Conservation (phyloP, 2,888 invertebrate species). For the Keiferia lycopersicella region DNA sequence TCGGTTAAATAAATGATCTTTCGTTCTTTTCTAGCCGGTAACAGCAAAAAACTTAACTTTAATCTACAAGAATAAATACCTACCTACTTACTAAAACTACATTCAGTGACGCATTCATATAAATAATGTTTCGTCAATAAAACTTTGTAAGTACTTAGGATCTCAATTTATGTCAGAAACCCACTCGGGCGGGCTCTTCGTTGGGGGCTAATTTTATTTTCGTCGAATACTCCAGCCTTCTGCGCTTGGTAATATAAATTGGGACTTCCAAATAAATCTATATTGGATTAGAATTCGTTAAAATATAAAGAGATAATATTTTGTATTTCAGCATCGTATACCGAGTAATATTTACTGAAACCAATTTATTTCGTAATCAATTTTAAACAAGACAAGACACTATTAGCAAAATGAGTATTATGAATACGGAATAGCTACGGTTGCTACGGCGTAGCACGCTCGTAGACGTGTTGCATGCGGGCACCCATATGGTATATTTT, state of each 20-base stretch:
- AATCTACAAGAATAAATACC: too few relatives aligned
- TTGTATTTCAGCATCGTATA: not conserved
- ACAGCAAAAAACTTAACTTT: too few relatives aligned
- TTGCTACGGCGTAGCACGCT: too few relatives aligned
- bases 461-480: too few relatives aligned
- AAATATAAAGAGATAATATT: not conserved
- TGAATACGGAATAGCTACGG: too few relatives aligned
- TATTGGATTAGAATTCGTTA: constrained; percentile 9
- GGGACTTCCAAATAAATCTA: not conserved
- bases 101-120: not conserved
- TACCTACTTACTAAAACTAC: not conserved
- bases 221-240: not conserved
- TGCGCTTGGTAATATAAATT: not conserved
- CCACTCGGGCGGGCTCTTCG: not conserved
- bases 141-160: constrained; percentile 11
- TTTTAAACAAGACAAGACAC: too few relatives aligned
- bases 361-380: too few relatives aligned
- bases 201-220: constrained; percentile 11
- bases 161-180: constrained; percentile 8
- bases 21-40: too few relatives aligned
- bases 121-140: constrained; percentile 12
- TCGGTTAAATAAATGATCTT: too few relatives aligned
- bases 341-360: too few relatives aligned
- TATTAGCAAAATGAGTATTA: too few relatives aligned
- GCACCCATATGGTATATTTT: too few relatives aligned